Evolutionary conservation across 2,888 invertebrate genomes (phyloP).

Genomic region (Plebejus melissa): DNA sequence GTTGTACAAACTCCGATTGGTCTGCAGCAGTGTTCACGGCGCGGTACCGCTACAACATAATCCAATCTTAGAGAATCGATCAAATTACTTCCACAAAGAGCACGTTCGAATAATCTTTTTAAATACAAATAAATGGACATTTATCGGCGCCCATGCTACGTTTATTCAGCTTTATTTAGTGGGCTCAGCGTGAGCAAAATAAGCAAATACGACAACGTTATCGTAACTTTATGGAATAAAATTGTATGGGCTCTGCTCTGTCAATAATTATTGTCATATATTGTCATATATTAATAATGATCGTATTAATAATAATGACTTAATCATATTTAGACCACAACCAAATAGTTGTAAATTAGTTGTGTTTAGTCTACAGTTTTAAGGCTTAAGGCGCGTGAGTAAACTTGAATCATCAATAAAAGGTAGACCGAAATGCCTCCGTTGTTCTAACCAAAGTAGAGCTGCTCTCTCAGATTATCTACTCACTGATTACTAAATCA

Average conservation of each 20-base stretch:
- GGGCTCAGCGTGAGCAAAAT: neutral
- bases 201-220: neutral
- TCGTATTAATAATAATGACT: too few relatives aligned
- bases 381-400: neutral
- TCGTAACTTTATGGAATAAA: neutral
- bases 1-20: neutral
- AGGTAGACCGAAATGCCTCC: neutral
- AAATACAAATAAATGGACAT: constrained; percentile 13
- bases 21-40: constrained; percentile 52
- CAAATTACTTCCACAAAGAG: constrained; percentile 43
- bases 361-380: neutral
- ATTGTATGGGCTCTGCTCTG: neutral
- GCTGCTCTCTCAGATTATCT: neutral
- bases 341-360: neutral
- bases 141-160: neutral
- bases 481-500: neutral
- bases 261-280: neutral
- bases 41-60: constrained; percentile 56
- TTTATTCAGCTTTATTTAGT: constrained; percentile 2
- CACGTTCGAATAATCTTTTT: constrained; percentile 19
- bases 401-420: neutral
- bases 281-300: too few relatives aligned
- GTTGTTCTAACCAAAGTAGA: neutral
- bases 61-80: constrained; percentile 63
- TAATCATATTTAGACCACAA: neutral